Evolutionary conservation across 2,797 vertebrate genomes (phyloP), one percentile per base, ranked within the genome.

Genomic region (Ateles fusciceps): DNA sequence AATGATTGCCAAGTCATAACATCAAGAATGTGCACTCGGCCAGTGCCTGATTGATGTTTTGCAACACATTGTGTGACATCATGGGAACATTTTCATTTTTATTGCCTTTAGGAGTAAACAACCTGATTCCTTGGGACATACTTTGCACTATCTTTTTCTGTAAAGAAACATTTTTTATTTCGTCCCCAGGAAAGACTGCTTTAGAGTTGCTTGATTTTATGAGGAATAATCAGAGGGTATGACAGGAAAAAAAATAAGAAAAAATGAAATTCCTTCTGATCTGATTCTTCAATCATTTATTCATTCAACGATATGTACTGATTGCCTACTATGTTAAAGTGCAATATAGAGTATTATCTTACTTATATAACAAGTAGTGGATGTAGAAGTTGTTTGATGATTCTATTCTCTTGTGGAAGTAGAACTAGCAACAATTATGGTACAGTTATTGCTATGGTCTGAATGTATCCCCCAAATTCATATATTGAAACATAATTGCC

Each of bases 61-160:
- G 87, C 91, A 89, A 88, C n/a, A 84, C 52, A 80, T 13, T 89
- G 36, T 89, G 3, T 91, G 88, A 95, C 30, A 84, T 79, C 36
- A 46, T 59, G 24, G n/a, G 75, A 89, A 95, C 84, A 17, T 72
- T 39, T 79, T 85, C 39, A 64, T 83, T 91, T 88, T 74, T 74
- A 91, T 71, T 94, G 36, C 86, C 94, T 91, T 87, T 85, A 80
- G 71, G 44, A 91, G 48, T 94, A 61, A 94, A 79, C 24, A 92
- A 13, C 19, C 7, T 86, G 59, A 92, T 26, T 91, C 50, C 3
- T 46, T 42, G 39, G 14, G 28, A 76, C 4, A 74, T 33, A n/a
- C 55, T 74, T 95, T 85, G 92, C 1, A 28, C 1, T 72, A 39
- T 76, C 13, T 71, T 97, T 87, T 75, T 22, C 28, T 89, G 30